Base-by-base conservation (phyloP, 1,140 invertebrate species). In the Caenorhabditis latens region DNA sequence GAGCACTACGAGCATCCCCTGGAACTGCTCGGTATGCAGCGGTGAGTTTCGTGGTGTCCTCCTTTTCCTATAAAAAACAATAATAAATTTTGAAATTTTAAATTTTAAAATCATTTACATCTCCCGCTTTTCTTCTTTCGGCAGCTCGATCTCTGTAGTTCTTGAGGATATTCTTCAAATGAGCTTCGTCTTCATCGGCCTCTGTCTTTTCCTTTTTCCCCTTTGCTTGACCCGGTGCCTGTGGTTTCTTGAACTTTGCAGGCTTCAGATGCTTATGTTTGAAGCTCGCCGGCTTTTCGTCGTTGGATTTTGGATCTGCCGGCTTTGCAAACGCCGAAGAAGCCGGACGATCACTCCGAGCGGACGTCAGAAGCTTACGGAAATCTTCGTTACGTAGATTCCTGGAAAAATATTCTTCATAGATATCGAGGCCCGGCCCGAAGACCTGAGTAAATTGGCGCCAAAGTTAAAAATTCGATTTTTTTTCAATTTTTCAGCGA, bases 61-160 rank as follows among this genome's bases (percentile, higher is more conserved):
- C 83, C n/a, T 40, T 75, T 16, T 89, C 83, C 86, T 85, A 50
- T 19, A 86, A 61, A 58, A 55, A 0, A 4, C 5, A n/a, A 83
- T n/a, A 46, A 63, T 53, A 0, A 48, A 13, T 7, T 63, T 71
- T 55, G 0, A 58, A 50, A 65, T 83, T n/a, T 8, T 24, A n/a
- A 67, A 55, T 0, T 83, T 83, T 24, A 13, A 19, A 84, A n/a
- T 46, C 9, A 57, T 46, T 84, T 19, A 95, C 95, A 86, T 96
- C 95, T 92, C 97, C 96, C 40, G 95, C 91, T 91, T 99, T 97
- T 89, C 98, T 93, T 87, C 98, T 94, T 93, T 99, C 98, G 67
- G 96, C 95, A 0, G 98, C 98, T n/a, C 91, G 84, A 89, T 92
- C 91, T 43, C 92, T 84, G 84, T 92, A 92, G 43, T 90, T 91